Evolutionary conservation across 2,888 invertebrate genomes (phyloP), one percentile per base, ranked within the genome.

Genomic region (Agapostemon virescens): DNA sequence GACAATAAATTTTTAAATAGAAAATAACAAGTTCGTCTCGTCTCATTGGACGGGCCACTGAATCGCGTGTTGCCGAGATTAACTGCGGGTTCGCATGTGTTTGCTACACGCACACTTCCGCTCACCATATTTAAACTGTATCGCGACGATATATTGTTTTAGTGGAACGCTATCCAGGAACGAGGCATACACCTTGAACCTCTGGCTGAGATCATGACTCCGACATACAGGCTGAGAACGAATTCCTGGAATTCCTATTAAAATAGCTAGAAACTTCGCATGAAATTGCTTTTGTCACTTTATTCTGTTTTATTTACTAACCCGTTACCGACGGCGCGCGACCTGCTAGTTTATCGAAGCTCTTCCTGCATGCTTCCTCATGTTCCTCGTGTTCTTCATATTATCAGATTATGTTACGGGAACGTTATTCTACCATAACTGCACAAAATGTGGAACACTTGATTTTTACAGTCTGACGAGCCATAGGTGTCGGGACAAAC

Each of bases 221-320:
- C 69, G 66, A 69, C 40, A 71, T 36, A 55, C 42, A 52, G 49
- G 74, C 76, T 61, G 63, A 58, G 6, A 63, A 82, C 66, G 45
- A 82, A 82, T 82, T 82, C 82, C 81, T 55, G 68, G 73, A 74
- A 82, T 82, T 81, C 81, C 81, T 74, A 76, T 76, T 77, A 82
- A 82, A 82, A 81, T 82, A 73, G 74, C 74, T 73, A 67, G 77
- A 81, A 82, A 77, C 77, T 74, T 82, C 63, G 36, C 67, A 81
- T 81, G 81, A 81, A 82, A 82, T 81, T 82, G 81, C 82, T 82
- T 70, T 70, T 75, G 81, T 82, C 81, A 82, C 69, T 58, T 55
- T 33, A 33, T n/a, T 15, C 42, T 5, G 30, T 42, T 52, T 52
- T 55, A 80, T 81, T 75, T 81, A 81, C 75, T 69, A 69, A 45